Percentiles rank a stretch among this genome's conserved stretches.
phyloP scores from a whole-genome alignment of 2,797 vertebrate species.

The Hyperoplus lanceolatus region DNA sequence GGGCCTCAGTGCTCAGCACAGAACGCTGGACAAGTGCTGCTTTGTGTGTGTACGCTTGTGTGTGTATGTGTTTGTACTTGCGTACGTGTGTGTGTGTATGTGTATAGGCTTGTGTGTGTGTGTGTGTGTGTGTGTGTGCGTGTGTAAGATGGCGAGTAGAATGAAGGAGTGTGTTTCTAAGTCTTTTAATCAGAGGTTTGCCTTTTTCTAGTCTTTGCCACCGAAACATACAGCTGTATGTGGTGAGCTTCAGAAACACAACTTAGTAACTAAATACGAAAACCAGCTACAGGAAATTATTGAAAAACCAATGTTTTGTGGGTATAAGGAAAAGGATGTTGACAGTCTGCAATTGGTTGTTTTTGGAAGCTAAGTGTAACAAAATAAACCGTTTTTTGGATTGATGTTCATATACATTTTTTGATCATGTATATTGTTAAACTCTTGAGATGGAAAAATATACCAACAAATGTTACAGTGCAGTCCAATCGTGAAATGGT shows the following conservation, averaged over 20 bases:
- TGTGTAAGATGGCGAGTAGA: slow-evolving; percentile 44
- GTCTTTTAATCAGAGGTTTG: background rate
- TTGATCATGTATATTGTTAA: background rate
- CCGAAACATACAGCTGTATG: slow-evolving; percentile 7
- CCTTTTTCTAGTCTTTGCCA: slow-evolving; percentile 4
- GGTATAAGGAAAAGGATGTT: background rate
- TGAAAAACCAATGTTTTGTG: slow-evolving; percentile 11
- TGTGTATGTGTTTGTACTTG: slow-evolving; percentile 34
- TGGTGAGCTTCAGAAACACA: slow-evolving; percentile 9
- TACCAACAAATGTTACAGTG: background rate
- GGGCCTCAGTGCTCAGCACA: slow-evolving; percentile 75
- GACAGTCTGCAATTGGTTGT: background rate
- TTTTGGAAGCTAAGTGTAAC: background rate
- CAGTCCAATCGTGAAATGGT: background rate
- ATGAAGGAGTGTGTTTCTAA: slow-evolving; percentile 35
- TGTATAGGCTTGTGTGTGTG: slow-evolving; percentile 21
- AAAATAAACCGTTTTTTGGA: background rate
- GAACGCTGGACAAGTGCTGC: slow-evolving; percentile 76
- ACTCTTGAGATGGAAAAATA: background rate
- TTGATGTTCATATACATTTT: background rate
- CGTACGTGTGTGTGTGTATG: slow-evolving; percentile 35
- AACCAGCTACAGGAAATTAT: slow-evolving; percentile 12
- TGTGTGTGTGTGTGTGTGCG: slow-evolving; percentile 8
- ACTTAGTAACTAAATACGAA: background rate
- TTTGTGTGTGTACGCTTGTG: slow-evolving; percentile 67